phyloP scores from a whole-genome alignment of 2,888 invertebrate genomes.

The Melikaiella ostensackeni region DNA sequence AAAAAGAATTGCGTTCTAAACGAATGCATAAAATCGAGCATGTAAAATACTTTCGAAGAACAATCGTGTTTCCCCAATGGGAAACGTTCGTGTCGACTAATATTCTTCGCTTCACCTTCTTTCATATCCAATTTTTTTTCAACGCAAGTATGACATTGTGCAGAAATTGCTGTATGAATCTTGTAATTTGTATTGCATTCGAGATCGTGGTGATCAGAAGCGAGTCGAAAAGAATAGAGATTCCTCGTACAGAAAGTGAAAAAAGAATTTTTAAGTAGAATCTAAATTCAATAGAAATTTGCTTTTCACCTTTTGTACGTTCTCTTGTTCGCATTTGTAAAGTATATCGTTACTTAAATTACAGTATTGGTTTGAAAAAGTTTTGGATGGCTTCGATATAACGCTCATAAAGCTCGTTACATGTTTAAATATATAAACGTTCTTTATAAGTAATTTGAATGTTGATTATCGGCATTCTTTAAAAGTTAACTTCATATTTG shows the following conservation, averaged over 20 bases:
- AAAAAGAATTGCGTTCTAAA: conserved; percentile 19
- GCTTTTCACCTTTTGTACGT: neutral
- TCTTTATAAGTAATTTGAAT: conserved; percentile 26
- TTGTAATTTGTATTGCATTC: neutral
- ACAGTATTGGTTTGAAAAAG: conserved; percentile 12
- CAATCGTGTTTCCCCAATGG: too few species aligned
- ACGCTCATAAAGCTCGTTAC: conserved; percentile 35
- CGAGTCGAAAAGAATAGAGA: neutral
- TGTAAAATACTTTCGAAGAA: neutral
- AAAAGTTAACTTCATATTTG: conserved; percentile 1
- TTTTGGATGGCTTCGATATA: conserved; percentile 36
- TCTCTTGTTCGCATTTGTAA: neutral
- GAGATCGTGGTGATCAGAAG: neutral
- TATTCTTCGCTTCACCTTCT: neutral
- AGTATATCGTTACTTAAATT: neutral
- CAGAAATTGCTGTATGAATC: neutral
- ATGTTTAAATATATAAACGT: conserved; percentile 24
- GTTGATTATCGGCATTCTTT: conserved; percentile 24
- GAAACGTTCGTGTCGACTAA: neutral
- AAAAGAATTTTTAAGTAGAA: neutral
- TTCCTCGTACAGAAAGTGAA: neutral
- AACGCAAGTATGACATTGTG: conserved; percentile 4
- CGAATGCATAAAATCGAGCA: neutral
- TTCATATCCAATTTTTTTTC: neutral
- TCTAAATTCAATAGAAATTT: conserved; percentile 8